phyloP scores from a whole-genome alignment of 2,797 vertebrate genomes.

The Enteromius treurensis region DNA sequence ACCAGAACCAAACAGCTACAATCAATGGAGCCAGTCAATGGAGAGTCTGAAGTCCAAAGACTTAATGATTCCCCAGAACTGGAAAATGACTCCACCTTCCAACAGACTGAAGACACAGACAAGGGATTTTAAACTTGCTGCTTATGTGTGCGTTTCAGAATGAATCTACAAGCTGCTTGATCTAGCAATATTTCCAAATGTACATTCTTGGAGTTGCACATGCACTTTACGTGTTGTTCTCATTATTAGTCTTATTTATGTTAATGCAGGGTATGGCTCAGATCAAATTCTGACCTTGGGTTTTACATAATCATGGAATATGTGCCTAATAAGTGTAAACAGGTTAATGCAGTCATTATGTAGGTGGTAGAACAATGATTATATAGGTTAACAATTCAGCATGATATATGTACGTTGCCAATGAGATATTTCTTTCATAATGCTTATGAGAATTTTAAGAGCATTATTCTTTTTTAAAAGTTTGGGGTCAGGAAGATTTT shows the following conservation, averaged over 20 bases:
- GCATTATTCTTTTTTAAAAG: background rate
- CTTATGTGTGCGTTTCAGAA: background rate
- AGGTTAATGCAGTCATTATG: background rate
- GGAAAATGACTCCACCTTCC: slow-evolving; percentile 71
- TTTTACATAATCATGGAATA: slow-evolving; percentile 7
- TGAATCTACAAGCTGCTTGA: background rate
- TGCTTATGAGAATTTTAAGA: background rate
- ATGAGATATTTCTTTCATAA: background rate
- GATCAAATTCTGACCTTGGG: background rate
- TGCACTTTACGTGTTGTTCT: slow-evolving; percentile 54
- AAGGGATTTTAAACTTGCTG: slow-evolving; percentile 12
- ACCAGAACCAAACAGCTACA: slow-evolving; percentile 14
- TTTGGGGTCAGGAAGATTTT: background rate
- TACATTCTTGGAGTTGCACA: slow-evolving; percentile 30
- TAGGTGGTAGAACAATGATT: background rate
- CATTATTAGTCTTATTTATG: background rate
- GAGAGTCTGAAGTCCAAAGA: slow-evolving; percentile 53
- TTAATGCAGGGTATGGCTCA: slow-evolving; percentile 27
- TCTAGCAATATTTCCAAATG: slow-evolving; percentile 1
- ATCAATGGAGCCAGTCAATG: background rate
- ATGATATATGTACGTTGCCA: slow-evolving; percentile 16
- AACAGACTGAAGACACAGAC: slow-evolving; percentile 52
- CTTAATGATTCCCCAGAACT: slow-evolving; percentile 51
- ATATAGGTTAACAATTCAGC: background rate
- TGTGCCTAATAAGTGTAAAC: slow-evolving; percentile 20